Evolutionary conservation across 1,140 invertebrate genomes (phyloP).

Genomic region (Ips nitidus): DNA sequence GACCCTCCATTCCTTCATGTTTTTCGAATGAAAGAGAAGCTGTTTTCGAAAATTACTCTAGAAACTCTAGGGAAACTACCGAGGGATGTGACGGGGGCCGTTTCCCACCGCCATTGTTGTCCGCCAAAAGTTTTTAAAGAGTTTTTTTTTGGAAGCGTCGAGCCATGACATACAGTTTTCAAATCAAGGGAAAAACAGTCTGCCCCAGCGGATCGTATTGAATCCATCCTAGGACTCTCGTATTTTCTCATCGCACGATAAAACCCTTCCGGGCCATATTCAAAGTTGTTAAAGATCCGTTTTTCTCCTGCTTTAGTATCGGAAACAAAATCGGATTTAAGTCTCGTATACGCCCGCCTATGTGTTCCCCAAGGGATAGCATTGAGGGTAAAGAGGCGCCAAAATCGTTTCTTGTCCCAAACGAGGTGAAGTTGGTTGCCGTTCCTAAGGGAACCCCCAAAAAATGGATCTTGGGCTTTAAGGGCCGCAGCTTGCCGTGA

Average conservation of each 20-base stretch:
- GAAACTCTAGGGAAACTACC: background rate
- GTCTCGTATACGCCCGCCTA: background rate
- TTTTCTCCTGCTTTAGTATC: background rate
- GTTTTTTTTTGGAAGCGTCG: background rate
- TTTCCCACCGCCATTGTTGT: background rate
- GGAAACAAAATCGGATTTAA: background rate
- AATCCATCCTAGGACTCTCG: background rate
- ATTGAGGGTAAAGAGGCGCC: constrained; percentile 9
- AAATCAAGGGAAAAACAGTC: background rate
- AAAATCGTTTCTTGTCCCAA: constrained; percentile 17
- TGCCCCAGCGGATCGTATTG: background rate
- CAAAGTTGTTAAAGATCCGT: background rate
- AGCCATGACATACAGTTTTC: background rate
- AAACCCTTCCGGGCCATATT: background rate
- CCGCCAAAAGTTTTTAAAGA: background rate
- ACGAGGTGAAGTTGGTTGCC: constrained; percentile 19
- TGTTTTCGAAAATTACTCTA: background rate
- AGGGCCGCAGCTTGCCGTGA: constrained; percentile 4
- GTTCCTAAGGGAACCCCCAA: constrained; percentile 12
- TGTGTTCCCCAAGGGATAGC: constrained; percentile 2
- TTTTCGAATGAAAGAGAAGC: background rate
- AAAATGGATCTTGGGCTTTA: constrained; percentile 14
- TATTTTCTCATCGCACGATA: background rate
- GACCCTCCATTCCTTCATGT: background rate
- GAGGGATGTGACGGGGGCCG: background rate